These are phyloP conservation scores for Pterostichus niger DNA, from an alignment of 2,888 invertebrate genomes.

Conservation along the genomic window DNA sequence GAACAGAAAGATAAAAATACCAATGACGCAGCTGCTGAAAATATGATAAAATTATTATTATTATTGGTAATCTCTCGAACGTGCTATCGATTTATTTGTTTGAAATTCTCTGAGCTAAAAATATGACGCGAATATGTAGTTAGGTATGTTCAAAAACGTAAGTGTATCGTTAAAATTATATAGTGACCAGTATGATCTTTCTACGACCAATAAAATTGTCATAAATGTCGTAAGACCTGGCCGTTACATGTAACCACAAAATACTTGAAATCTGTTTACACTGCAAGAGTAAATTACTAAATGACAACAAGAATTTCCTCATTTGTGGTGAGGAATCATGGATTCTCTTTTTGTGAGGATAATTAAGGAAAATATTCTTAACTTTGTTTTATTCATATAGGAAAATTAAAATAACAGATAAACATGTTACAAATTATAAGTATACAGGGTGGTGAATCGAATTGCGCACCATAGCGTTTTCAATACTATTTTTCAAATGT, in stretches of 20 bases:
- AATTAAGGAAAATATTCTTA: too few species aligned
- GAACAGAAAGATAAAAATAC: too few species aligned
- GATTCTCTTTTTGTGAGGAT: too few species aligned
- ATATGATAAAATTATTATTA: neutral
- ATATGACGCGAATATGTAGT: neutral
- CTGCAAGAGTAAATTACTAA: neutral
- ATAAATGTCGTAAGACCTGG: neutral
- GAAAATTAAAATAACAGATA: too few species aligned
- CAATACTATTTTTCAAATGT: too few species aligned
- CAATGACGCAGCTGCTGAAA: neutral
- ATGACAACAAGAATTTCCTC: neutral
- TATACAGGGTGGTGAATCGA: too few species aligned
- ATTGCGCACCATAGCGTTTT: too few species aligned
- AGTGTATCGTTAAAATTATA: conserved; percentile 3
- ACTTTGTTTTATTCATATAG: too few species aligned
- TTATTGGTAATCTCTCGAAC: neutral
- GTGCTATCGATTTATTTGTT: neutral
- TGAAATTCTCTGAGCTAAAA: neutral
- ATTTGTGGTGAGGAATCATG: neutral
- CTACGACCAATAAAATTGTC: conserved; percentile 23
- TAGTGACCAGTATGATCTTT: conserved; percentile 5
- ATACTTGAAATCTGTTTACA: neutral
- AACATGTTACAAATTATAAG: too few species aligned
- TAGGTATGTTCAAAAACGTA: neutral
- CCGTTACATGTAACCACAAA: neutral